These are phyloP conservation scores for Acridotheres tristis DNA, from an alignment of 2,797 vertebrate genomes.

Conservation along the genomic window DNA sequence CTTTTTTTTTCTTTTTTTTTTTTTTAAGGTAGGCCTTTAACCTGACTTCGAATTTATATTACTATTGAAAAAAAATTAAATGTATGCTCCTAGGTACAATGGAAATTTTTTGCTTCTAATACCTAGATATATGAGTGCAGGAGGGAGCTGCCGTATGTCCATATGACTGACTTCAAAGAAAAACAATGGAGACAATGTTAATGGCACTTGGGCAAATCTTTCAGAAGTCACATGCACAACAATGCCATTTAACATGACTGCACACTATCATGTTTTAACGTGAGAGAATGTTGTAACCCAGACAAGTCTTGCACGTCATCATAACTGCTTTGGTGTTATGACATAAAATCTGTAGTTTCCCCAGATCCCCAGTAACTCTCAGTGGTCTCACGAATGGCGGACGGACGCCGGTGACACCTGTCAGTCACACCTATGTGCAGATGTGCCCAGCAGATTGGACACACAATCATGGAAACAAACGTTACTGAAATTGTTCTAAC, in stretches of 20 bases:
- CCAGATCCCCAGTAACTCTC: background rate
- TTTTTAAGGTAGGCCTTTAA: background rate
- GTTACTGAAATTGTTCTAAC: background rate
- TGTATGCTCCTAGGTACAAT: background rate
- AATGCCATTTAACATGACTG: background rate
- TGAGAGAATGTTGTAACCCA: constrained; percentile 12
- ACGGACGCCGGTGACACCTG: background rate
- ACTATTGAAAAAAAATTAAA: background rate
- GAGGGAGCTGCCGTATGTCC: background rate
- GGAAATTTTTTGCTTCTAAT: background rate
- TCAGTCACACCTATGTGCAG: background rate
- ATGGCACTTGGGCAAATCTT: background rate
- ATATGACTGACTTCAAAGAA: background rate
- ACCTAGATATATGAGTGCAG: background rate
- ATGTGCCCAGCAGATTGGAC: background rate
- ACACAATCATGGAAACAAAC: background rate
- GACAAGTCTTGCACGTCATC: background rate
- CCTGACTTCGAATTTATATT: background rate
- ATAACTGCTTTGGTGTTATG: background rate
- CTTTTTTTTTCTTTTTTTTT: background rate
- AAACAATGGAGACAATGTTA: background rate
- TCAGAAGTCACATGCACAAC: background rate
- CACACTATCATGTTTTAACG: background rate
- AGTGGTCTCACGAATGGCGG: background rate
- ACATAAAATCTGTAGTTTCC: background rate